These are phyloP conservation scores for Dicaeum eximium DNA, from an alignment of 2,113 vertebrate species.

Conservation along the genomic window DNA sequence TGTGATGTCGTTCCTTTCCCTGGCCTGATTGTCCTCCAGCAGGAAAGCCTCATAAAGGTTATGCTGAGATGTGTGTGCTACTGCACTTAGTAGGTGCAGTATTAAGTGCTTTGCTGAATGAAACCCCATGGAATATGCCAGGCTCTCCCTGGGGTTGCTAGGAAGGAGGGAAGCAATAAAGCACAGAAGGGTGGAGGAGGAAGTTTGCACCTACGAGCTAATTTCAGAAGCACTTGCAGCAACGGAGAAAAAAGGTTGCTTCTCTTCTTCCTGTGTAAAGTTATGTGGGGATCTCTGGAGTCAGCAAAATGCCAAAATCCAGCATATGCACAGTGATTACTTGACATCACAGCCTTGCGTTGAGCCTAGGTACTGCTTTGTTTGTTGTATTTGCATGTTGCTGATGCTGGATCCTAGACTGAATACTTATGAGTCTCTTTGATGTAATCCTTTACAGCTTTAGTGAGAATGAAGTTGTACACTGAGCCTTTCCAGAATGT, in stretches of 20 bases:
- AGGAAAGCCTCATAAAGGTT: not conserved
- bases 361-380: not conserved
- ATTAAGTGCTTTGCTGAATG: not conserved
- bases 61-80: not conserved
- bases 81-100: not conserved
- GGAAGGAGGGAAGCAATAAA: slow-evolving; percentile 6
- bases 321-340: not conserved
- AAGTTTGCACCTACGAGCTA: not conserved
- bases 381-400: not conserved
- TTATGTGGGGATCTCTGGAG: not conserved
- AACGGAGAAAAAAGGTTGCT: not conserved
- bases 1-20: not conserved
- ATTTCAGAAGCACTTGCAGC: slow-evolving; percentile 4
- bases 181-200: slow-evolving; percentile 24
- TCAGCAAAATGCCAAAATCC: not conserved
- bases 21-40: not conserved
- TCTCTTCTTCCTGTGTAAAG: not conserved
- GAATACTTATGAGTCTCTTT: not conserved
- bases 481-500: not conserved
- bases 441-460: not conserved
- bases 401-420: not conserved
- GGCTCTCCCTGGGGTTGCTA: not conserved
- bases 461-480: not conserved
- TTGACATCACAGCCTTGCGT: not conserved
- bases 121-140: not conserved